Percentiles rank a stretch among this genome's conserved stretches.
phyloP scores from a whole-genome alignment of 23 tunicate species.

The Ascidia mentula region DNA sequence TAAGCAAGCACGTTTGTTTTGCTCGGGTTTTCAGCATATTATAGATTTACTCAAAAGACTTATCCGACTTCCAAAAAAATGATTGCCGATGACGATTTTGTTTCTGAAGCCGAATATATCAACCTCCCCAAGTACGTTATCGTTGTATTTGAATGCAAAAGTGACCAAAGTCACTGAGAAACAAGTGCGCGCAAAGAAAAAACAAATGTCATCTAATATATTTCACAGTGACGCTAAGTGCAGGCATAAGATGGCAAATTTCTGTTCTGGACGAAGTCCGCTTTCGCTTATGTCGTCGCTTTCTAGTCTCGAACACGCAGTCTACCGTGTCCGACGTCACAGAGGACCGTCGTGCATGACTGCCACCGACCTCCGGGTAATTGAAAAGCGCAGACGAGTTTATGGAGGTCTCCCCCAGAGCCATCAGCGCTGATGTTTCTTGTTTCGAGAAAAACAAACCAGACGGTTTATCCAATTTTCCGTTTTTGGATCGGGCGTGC shows the following conservation, averaged over 20 bases:
- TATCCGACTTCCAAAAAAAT: too few species aligned
- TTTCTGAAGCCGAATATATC: too few species aligned
- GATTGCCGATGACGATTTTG: too few species aligned
- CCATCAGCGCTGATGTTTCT: neutral
- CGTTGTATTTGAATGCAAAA: neutral
- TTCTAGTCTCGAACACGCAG: neutral
- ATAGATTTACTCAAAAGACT: too few species aligned
- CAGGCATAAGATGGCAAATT: neutral
- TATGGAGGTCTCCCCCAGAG: neutral
- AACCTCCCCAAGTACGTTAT: too few species aligned
- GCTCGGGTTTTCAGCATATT: too few species aligned
- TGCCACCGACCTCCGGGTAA: neutral
- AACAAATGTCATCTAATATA: neutral
- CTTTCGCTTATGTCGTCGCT: neutral
- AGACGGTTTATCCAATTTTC: neutral
- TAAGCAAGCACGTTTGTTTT: too few species aligned
- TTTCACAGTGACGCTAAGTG: neutral
- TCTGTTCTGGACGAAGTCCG: neutral
- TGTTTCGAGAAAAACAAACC: neutral
- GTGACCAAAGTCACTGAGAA: neutral
- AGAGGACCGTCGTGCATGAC: neutral
- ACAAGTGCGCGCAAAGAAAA: neutral
- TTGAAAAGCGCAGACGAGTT: neutral
- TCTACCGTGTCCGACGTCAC: constrained; percentile 2
- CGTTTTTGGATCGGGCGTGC: neutral